Evolutionary conservation across 2,888 invertebrate genomes (phyloP), one percentile per base, ranked within the genome.

Genomic region (Aleiodes alternator): DNA sequence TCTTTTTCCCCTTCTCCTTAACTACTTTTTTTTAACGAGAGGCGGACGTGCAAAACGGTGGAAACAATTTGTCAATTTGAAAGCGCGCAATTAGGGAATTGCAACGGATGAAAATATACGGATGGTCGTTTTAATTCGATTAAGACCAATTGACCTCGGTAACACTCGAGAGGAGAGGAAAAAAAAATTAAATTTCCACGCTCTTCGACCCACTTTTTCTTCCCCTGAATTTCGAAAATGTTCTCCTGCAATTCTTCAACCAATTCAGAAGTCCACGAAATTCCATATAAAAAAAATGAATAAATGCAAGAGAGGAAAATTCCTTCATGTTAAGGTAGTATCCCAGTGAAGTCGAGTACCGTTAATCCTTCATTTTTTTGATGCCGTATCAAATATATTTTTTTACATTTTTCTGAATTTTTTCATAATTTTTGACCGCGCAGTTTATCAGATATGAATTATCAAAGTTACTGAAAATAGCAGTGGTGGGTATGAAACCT

Each of bases 61-160:
- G 82, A 84, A 86, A 87, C 87, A 88, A 88, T 88, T 88, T 86
- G 84, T 83, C 87, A 86, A 87, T 88, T 88, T 84, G 81, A 80
- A 80, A 82, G 80, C 83, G 84, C 48, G 79, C 87, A 88, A 88
- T 88, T 88, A 87, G 82, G 77, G 82, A 85, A 85, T 82, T 87
- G 86, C 84, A 79, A 80, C 78, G 81, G 84, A 87, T 82, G 81
- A 87, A 86, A 87, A 85, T 84, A 85, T 79, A 70, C 69, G 73
- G 72, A 78, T 69, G 50, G 31, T 51, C 68, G 68, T 68, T 68
- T 76, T 76, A 76, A 76, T 76, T 76, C 57, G 72, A 76, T 76
- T 76, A 76, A 72, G 51, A 68, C 69, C 76, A 76, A 76, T 76
- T 76, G 76, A 76, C 76, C 76, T 76, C 72, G 68, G 23, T 38